phyloP scores from a whole-genome alignment of 2,888 invertebrate genomes.

The Sialis fuliginosa region DNA sequence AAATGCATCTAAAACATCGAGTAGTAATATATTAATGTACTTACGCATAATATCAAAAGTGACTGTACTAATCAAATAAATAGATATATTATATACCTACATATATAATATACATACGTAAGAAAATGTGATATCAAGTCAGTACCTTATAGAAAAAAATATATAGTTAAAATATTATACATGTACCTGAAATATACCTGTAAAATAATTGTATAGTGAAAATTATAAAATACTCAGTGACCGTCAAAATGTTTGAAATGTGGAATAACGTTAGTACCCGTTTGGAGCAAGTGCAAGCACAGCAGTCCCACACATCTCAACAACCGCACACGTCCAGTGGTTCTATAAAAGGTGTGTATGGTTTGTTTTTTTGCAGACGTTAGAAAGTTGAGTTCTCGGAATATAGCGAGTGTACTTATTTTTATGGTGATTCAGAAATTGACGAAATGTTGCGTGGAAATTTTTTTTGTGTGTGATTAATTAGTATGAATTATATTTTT shows the following conservation, averaged over 20 bases:
- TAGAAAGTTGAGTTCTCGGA: not conserved
- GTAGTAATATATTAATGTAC: too few species aligned
- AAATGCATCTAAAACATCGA: too few species aligned
- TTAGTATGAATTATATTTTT: too few species aligned
- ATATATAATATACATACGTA: not conserved
- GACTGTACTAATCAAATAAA: slow-evolving; percentile 8
- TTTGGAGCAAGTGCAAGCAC: slow-evolving; percentile 46
- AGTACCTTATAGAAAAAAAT: too few species aligned
- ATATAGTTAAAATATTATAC: too few species aligned
- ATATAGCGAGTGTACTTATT: not conserved
- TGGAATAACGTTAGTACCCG: slow-evolving; percentile 64
- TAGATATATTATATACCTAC: not conserved
- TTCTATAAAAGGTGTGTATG: slow-evolving; percentile 53
- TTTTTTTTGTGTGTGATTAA: not conserved
- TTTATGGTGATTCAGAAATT: too few species aligned
- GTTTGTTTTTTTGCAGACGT: too few species aligned
- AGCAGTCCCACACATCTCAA: slow-evolving; percentile 40
- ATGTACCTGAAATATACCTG: too few species aligned
- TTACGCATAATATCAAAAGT: too few species aligned
- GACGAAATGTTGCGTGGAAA: too few species aligned
- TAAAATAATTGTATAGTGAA: not conserved
- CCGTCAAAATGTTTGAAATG: slow-evolving; percentile 59
- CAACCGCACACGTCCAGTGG: slow-evolving; percentile 66
- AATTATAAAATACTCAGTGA: not conserved
- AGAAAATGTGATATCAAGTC: too few species aligned